These are phyloP conservation scores for Agrilus planipennis DNA, from an alignment of 1,140 invertebrate genomes.

Conservation along the genomic window DNA sequence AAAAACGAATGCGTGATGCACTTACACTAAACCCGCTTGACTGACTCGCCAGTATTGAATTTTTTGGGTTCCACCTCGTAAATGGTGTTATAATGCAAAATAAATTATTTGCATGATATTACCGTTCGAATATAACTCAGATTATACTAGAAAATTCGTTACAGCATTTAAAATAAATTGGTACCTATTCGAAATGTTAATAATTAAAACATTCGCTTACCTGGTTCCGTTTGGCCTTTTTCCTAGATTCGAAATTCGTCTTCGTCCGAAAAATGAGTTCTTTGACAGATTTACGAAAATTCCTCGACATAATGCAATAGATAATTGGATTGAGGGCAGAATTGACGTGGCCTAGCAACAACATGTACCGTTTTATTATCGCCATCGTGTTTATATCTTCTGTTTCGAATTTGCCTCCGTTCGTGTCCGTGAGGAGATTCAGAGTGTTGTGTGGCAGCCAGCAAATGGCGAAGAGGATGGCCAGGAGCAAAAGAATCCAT, in stretches of 20 bases:
- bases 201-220: no score
- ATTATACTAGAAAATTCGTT: no score
- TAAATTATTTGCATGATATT: no score
- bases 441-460: slow-evolving; percentile 70
- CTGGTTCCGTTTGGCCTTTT: slow-evolving; percentile 12
- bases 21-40: no score
- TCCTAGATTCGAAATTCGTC: slow-evolving; percentile 15
- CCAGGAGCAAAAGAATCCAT: slow-evolving; percentile 58
- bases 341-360: slow-evolving; percentile 58
- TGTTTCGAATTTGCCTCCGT: slow-evolving; percentile 27
- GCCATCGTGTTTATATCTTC: slow-evolving; percentile 16
- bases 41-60: no score
- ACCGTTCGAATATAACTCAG: no score
- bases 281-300: slow-evolving; percentile 60
- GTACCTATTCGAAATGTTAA: no score
- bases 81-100: no score
- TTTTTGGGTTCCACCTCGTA: no score
- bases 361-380: slow-evolving; percentile 36
- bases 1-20: no score
- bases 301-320: slow-evolving; percentile 78
- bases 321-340: slow-evolving; percentile 80
- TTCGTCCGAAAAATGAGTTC: slow-evolving; percentile 41
- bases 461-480: slow-evolving; percentile 61
- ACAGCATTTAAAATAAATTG: no score
- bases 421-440: slow-evolving; percentile 49